Evolutionary conservation across 2,888 invertebrate genomes (phyloP).

Genomic region (Loripinus fragilis): DNA sequence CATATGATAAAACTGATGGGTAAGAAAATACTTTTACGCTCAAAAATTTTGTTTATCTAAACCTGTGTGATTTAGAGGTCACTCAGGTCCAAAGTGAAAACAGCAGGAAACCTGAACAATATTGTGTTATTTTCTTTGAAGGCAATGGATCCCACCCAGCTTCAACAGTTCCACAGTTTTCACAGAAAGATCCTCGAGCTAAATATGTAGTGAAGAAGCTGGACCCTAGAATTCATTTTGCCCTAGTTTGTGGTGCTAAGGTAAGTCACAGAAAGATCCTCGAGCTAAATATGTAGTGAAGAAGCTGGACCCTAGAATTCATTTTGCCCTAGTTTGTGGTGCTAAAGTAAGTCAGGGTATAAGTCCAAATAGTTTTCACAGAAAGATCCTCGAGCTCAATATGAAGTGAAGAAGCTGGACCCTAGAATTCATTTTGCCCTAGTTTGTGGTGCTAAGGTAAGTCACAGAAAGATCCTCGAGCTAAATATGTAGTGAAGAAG

Average conservation of each 20-base stretch:
- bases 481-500: conserved; percentile 73
- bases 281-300: no score
- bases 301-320: no score
- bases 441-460: no score
- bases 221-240: conserved; percentile 84
- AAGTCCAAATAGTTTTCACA: no score
- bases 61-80: no score
- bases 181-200: conserved; percentile 77
- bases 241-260: conserved; percentile 84
- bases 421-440: conserved; percentile 84
- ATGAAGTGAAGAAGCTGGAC: conserved; percentile 77
- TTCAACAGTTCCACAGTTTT: conserved; percentile 77
- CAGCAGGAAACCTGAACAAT: no score
- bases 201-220: conserved; percentile 74
- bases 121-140: conserved; percentile 56
- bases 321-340: no score
- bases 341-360: no score
- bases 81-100: no score
- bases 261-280: conserved; percentile 67
- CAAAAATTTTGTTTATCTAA: no score
- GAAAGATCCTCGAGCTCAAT: conserved; percentile 80
- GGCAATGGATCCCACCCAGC: conserved; percentile 83
- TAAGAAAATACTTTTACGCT: no score
- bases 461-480: conserved; percentile 79
- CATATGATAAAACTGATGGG: no score